These are phyloP conservation scores for Synanthedon tipuliformis DNA, from an alignment of 2,888 invertebrate genomes.

Conservation along the genomic window DNA sequence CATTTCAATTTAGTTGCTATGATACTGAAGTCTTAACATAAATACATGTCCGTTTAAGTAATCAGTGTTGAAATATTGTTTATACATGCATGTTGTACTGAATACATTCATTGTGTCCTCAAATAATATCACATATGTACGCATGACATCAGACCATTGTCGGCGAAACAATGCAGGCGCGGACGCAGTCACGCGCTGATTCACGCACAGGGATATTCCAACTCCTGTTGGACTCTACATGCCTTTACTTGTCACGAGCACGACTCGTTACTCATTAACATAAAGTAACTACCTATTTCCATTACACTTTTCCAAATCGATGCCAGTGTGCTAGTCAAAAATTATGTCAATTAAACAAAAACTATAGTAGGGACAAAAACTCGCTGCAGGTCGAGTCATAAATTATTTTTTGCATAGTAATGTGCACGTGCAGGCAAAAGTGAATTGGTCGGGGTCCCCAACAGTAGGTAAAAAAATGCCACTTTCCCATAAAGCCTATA, in stretches of 20 bases:
- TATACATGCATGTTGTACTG: constrained; percentile 1
- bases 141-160: constrained; percentile 58
- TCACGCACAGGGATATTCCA: constrained; percentile 34
- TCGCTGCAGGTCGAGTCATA: too few relatives aligned
- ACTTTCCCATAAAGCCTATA: too few relatives aligned
- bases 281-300: background rate
- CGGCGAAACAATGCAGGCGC: constrained; percentile 43
- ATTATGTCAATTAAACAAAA: too few relatives aligned
- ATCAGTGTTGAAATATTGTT: background rate
- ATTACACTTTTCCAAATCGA: too few relatives aligned
- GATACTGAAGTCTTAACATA: background rate
- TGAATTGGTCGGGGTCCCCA: too few relatives aligned
- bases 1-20: too few relatives aligned
- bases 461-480: too few relatives aligned
- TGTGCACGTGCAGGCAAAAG: too few relatives aligned
- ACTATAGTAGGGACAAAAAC: too few relatives aligned
- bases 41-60: background rate
- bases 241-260: constrained; percentile 4
- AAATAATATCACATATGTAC: constrained; percentile 18
- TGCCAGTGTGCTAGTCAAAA: too few relatives aligned
- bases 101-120: background rate
- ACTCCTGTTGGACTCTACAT: constrained; percentile 17
- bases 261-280: constrained; percentile 9
- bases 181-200: constrained; percentile 48
- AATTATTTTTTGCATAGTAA: too few relatives aligned